Percentiles rank a stretch among this genome's conserved stretches.
These are phyloP conservation scores for Champsocephalus esox DNA, from an alignment of 2,797 vertebrate species.

Conservation along the genomic window DNA sequence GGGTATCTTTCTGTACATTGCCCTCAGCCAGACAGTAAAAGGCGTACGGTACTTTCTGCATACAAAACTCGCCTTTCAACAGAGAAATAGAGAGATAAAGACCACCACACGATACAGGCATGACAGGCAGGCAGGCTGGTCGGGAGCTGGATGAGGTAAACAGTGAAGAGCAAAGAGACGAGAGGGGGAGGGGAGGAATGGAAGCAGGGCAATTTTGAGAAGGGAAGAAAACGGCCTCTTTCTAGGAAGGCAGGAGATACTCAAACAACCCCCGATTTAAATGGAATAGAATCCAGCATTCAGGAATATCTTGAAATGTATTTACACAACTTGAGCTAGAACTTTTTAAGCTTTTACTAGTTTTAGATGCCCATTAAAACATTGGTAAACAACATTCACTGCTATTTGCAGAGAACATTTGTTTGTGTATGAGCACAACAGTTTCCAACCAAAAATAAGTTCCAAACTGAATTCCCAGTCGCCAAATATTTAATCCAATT, in stretches of 20 bases:
- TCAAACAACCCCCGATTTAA: background rate
- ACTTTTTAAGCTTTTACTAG: background rate
- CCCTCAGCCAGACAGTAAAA: slow-evolving; percentile 1
- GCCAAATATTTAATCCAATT: slow-evolving; percentile 1
- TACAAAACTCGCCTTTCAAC: background rate
- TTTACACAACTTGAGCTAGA: background rate
- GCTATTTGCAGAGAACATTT: background rate
- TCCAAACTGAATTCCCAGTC: background rate
- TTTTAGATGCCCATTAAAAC: background rate
- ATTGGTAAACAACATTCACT: background rate
- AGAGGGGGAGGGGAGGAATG: slow-evolving; percentile 58
- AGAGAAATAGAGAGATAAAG: slow-evolving; percentile 14
- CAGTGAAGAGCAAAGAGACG: slow-evolving; percentile 19
- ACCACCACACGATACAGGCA: background rate
- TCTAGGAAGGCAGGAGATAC: slow-evolving; percentile 19
- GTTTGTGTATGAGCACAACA: background rate
- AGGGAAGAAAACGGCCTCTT: slow-evolving; percentile 24
- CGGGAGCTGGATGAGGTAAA: slow-evolving; percentile 47
- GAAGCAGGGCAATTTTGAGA: slow-evolving; percentile 23
- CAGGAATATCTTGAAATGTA: background rate
- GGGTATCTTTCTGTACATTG: slow-evolving; percentile 12
- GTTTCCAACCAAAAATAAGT: background rate
- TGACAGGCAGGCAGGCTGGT: background rate
- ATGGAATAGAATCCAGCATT: background rate
- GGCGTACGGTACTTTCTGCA: background rate